Base-by-base conservation (phyloP, 2,113 vertebrate genomes). In the Myocastor coypus region DNA sequence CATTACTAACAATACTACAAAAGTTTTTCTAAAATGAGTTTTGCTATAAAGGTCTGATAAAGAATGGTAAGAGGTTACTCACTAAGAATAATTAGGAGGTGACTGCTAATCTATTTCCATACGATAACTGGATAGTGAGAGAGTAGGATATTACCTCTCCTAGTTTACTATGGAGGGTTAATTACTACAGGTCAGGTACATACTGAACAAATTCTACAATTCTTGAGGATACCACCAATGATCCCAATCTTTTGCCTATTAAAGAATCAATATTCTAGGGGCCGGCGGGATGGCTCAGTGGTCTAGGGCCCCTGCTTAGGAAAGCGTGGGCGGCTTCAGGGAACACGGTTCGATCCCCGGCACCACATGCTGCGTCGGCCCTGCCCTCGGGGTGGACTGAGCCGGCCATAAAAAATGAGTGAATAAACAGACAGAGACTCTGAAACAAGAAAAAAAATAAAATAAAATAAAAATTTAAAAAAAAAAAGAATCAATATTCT, bases 31-130 rank as follows among this genome's bases (percentile, higher is more conserved):
- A 90, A 16, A 92, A 61, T 19, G 13, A 75, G 24, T 5, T 46
- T 46, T 75, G 42, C 73, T 75, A 46, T 40, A 75, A 91, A 95
- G 73, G 77, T 40, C 59, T 77, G 19, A 92, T 46, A 42, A 71
- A 63, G 37, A 94, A 82, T 82, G 32, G 75, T 77, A 94, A 83
- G 11, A 57, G 59, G 59, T 89, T 85, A 82, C 37, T 55, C 37
- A 75, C 34, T 77, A 89, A 92, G 83, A 77, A 68, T 68, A 61
- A 94, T 68, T 22, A 73, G 32, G 85, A 80, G 52, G 13, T 34
- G 11, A 24, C 0, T 46, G 19, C 17, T 78, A 3, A 13, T 77
- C 59, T 89, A 52, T 83, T 46, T 71, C 66, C 30, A 2, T 73
- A 50, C 63, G 71, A 34, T 52, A 94, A 81, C 9, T 59, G 13